Percentiles rank a stretch among this genome's conserved stretches.
Evolutionary conservation across 2,797 vertebrate genomes (phyloP).

Genomic region (Clarias fuscus): DNA sequence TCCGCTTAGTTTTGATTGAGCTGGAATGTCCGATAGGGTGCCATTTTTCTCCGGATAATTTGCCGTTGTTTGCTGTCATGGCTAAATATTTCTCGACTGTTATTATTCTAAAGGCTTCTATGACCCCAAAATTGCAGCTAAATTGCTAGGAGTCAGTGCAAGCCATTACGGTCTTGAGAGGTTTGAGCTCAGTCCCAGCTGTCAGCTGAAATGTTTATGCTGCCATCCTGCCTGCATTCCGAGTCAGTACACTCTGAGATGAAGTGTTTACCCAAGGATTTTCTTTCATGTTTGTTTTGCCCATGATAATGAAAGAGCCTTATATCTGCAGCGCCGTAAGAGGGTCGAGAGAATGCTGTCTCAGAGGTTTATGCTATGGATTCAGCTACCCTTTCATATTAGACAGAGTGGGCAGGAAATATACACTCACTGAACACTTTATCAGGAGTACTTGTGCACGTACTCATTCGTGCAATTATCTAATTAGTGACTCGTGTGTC

Average conservation of each 20-base stretch:
- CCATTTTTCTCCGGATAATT: not conserved
- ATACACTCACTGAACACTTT: not conserved
- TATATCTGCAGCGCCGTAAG: not conserved
- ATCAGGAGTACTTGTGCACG: too few species aligned
- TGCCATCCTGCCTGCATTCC: slow-evolving; percentile 11
- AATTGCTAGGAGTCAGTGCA: not conserved
- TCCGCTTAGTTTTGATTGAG: not conserved
- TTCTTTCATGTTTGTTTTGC: slow-evolving; percentile 32
- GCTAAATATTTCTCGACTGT: not conserved
- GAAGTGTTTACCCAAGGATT: slow-evolving; percentile 13
- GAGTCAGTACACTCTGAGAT: slow-evolving; percentile 7
- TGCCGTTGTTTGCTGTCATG: not conserved
- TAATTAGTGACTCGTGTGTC: too few species aligned
- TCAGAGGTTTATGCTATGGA: slow-evolving; percentile 10
- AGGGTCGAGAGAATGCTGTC: not conserved
- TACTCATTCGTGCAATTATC: too few species aligned
- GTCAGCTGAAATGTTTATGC: not conserved
- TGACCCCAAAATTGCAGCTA: not conserved
- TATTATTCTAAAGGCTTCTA: not conserved
- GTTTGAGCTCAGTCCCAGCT: not conserved
- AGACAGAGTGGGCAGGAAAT: slow-evolving; percentile 9
- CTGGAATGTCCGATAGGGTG: not conserved
- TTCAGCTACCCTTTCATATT: not conserved
- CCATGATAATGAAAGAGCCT: slow-evolving; percentile 6
- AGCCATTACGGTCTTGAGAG: not conserved